Conservation (phyloP, 2,113 vertebrate genomes). For the Crotalus horridus region DNA sequence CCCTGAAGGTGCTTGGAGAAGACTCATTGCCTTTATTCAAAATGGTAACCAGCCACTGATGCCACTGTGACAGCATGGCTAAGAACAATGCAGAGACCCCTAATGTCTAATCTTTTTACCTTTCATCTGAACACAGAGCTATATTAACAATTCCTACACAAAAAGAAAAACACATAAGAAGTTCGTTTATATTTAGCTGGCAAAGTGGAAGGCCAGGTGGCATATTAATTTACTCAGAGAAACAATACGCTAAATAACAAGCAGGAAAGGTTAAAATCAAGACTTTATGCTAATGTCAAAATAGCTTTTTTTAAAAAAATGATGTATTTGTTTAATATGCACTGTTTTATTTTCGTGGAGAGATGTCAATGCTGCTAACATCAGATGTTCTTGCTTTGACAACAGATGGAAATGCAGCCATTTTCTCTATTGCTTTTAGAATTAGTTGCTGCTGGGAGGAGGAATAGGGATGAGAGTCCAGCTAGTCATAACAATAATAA, state of each 20-base stretch:
- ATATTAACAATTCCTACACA: slow-evolving; percentile 53
- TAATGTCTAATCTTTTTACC: slow-evolving; percentile 50
- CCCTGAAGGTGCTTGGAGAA: background rate
- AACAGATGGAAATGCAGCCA: too few species aligned
- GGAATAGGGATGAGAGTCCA: too few species aligned
- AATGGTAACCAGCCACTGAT: background rate
- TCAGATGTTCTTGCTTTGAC: too few species aligned
- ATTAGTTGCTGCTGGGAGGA: too few species aligned
- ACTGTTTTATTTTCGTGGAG: background rate
- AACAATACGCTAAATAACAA: slow-evolving; percentile 37
- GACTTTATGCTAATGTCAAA: slow-evolving; percentile 44
- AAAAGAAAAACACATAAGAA: slow-evolving; percentile 50
- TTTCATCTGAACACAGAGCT: slow-evolving; percentile 61
- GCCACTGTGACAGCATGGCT: background rate
- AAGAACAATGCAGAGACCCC: slow-evolving; percentile 40
- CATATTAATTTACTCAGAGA: slow-evolving; percentile 53
- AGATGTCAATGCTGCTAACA: background rate
- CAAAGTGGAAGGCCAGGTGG: slow-evolving; percentile 38
- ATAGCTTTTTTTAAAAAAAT: slow-evolving; percentile 25
- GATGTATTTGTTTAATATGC: slow-evolving; percentile 4
- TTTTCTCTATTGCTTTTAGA: too few species aligned
- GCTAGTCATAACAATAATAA: too few species aligned
- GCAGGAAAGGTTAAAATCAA: slow-evolving; percentile 34
- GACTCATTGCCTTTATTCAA: slow-evolving; percentile 5
- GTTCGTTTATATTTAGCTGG: slow-evolving; percentile 61